These are phyloP conservation scores for Leptopilina myrica DNA, from an alignment of 2,888 invertebrate genomes.

Conservation along the genomic window DNA sequence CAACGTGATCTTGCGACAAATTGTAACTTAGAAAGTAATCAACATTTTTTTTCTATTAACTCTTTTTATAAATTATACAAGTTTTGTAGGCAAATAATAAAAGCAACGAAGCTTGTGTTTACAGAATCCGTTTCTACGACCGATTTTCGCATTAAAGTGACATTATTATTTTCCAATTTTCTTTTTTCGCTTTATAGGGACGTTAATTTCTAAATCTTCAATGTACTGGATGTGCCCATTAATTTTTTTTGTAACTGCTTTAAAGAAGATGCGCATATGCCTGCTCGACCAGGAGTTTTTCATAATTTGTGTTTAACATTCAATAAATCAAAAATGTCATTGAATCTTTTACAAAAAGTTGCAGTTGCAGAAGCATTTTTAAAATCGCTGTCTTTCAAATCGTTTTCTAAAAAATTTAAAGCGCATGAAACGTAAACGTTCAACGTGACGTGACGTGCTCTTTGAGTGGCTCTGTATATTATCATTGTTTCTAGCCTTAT, in stretches of 20 bases:
- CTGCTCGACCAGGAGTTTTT: constrained; percentile 34
- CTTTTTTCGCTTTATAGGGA: not conserved
- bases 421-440: too few relatives aligned
- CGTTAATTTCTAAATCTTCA: constrained; percentile 36
- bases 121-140: constrained; percentile 36
- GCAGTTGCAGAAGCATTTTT: too few relatives aligned
- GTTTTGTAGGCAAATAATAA: constrained; percentile 47
- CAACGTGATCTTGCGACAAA: constrained; percentile 49
- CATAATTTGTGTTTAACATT: constrained; percentile 36
- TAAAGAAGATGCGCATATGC: constrained; percentile 23
- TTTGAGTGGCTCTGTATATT: too few relatives aligned
- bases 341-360: too few relatives aligned
- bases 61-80: constrained; percentile 33
- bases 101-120: constrained; percentile 44
- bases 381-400: too few relatives aligned
- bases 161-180: not conserved
- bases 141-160: constrained; percentile 29
- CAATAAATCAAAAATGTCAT: too few relatives aligned
- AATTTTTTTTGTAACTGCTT: constrained; percentile 39
- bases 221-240: constrained; percentile 20
- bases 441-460: too few relatives aligned
- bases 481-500: too few relatives aligned
- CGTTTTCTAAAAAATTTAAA: too few relatives aligned
- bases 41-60: too few relatives aligned
- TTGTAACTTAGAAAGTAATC: constrained; percentile 47